These are phyloP conservation scores for Nymphalis c-album DNA, from an alignment of 2,888 invertebrate genomes.

Conservation along the genomic window DNA sequence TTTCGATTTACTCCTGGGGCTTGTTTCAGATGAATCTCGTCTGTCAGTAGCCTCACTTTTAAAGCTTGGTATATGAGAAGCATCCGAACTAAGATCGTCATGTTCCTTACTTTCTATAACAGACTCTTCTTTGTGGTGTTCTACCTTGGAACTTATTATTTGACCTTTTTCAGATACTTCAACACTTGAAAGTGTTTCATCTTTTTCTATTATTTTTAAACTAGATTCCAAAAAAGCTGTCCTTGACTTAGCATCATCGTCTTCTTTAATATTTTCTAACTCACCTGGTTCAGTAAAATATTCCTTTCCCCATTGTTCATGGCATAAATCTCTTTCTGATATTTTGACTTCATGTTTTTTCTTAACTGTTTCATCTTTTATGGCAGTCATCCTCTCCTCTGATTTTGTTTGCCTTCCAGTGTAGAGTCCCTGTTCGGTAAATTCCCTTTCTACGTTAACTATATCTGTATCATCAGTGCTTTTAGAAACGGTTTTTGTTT, in stretches of 20 bases:
- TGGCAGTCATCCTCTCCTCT: slow-evolving; percentile 76
- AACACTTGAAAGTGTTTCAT: slow-evolving; percentile 68
- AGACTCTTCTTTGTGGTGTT: slow-evolving; percentile 75
- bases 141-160: slow-evolving; percentile 70
- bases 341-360: slow-evolving; percentile 78
- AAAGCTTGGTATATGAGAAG: slow-evolving; percentile 73
- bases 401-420: slow-evolving; percentile 73
- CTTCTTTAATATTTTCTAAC: slow-evolving; percentile 72
- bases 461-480: slow-evolving; percentile 71
- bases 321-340: slow-evolving; percentile 76
- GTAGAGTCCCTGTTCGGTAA: slow-evolving; percentile 73
- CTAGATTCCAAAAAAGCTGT: slow-evolving; percentile 71
- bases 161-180: slow-evolving; percentile 76
- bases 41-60: slow-evolving; percentile 69
- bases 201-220: slow-evolving; percentile 72
- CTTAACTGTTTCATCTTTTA: slow-evolving; percentile 74
- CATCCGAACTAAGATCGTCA: slow-evolving; percentile 74
- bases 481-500: slow-evolving; percentile 72
- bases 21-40: slow-evolving; percentile 67
- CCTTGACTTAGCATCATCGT: slow-evolving; percentile 65
- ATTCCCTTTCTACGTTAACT: slow-evolving; percentile 69
- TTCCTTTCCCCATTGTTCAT: slow-evolving; percentile 80
- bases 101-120: slow-evolving; percentile 77
- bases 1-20: slow-evolving; percentile 73
- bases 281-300: slow-evolving; percentile 77